Conservation (phyloP, 1,140 invertebrate genomes). For the Aphis craccivora region DNA sequence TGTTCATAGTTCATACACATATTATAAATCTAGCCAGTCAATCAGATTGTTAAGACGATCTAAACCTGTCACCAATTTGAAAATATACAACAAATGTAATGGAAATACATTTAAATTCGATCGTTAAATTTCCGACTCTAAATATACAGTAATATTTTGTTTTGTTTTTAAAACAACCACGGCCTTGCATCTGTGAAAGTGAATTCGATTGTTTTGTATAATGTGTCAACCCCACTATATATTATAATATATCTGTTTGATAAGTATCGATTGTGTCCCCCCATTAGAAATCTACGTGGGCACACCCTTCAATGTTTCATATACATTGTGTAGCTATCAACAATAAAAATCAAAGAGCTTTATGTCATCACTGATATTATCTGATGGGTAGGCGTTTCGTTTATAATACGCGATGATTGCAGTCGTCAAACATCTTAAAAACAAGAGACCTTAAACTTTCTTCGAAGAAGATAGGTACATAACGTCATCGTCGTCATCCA, state of each 20-base stretch:
- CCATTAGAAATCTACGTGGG: constrained; percentile 31
- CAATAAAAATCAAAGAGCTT: constrained; percentile 16
- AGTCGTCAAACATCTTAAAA: too few species aligned
- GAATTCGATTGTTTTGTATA: constrained; percentile 5
- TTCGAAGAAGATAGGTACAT: not conserved
- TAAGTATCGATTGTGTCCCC: not conserved
- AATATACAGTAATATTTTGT: not conserved
- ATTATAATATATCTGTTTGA: not conserved
- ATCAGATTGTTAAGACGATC: not conserved
- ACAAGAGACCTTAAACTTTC: not conserved
- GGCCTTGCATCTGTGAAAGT: constrained; percentile 32
- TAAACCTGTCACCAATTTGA: not conserved
- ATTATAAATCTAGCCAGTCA: not conserved
- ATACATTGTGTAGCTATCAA: not conserved
- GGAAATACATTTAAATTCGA: not conserved
- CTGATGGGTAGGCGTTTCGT: not conserved
- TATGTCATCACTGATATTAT: constrained; percentile 22
- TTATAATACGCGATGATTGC: not conserved
- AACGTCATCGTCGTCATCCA: not conserved
- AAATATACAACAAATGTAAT: not conserved
- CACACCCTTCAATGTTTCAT: constrained; percentile 6
- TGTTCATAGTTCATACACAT: not conserved
- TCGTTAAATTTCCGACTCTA: not conserved
- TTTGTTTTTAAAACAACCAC: constrained; percentile 27
- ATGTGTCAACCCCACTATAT: not conserved